Evolutionary conservation across 2,113 vertebrate genomes (phyloP).

Genomic region (Actenoides hombroni): DNA sequence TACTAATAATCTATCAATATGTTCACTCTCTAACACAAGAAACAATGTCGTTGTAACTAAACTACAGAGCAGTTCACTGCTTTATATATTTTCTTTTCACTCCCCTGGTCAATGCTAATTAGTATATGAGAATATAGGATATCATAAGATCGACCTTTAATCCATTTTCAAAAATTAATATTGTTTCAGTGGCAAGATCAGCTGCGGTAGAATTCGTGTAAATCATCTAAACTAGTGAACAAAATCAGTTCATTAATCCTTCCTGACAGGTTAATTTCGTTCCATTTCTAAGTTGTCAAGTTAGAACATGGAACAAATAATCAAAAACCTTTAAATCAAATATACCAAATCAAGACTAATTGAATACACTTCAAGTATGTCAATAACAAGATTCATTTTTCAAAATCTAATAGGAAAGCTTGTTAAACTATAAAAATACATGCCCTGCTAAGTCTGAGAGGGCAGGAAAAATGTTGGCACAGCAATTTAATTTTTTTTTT

Average conservation of each 20-base stretch:
- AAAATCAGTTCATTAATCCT: slow-evolving; percentile 71
- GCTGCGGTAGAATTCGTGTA: slow-evolving; percentile 32
- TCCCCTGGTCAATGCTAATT: slow-evolving; percentile 4
- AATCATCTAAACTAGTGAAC: slow-evolving; percentile 54
- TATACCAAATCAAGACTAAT: slow-evolving; percentile 68
- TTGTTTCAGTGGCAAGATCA: slow-evolving; percentile 4
- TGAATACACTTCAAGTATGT: slow-evolving; percentile 52
- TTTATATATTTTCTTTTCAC: background rate
- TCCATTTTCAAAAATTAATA: slow-evolving; percentile 50
- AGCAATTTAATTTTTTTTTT: background rate
- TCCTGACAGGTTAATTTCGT: slow-evolving; percentile 71
- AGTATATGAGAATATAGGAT: background rate
- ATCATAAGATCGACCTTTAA: slow-evolving; percentile 5
- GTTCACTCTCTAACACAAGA: background rate
- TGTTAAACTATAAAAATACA: slow-evolving; percentile 63
- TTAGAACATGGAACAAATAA: slow-evolving; percentile 70
- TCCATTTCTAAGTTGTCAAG: slow-evolving; percentile 68
- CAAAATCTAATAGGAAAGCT: slow-evolving; percentile 63
- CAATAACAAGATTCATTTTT: slow-evolving; percentile 69
- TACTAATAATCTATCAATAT: background rate
- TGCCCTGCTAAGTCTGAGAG: background rate
- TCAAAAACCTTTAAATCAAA: slow-evolving; percentile 73
- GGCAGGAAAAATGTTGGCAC: slow-evolving; percentile 12
- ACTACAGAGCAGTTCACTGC: background rate
- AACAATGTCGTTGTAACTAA: background rate